Conservation (phyloP, 2,888 invertebrate species). For the Andrena haemorrhoa region DNA sequence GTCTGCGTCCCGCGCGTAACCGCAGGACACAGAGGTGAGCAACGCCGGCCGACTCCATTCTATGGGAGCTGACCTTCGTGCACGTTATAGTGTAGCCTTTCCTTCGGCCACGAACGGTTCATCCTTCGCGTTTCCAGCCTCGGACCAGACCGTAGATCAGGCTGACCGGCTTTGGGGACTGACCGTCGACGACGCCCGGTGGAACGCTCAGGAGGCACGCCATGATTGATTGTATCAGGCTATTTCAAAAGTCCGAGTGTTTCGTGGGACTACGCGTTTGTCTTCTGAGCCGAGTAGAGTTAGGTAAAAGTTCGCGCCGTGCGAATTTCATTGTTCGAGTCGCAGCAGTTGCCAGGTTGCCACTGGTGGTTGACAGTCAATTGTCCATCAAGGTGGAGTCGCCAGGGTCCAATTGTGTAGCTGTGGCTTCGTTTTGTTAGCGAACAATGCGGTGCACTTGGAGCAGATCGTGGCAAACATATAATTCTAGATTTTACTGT, state of each 20-base stretch:
- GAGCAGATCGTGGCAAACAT: too few species aligned
- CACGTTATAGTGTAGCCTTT: slow-evolving; percentile 58
- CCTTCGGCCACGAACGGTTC: slow-evolving; percentile 50
- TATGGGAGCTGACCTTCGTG: slow-evolving; percentile 66
- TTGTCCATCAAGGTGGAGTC: too few species aligned
- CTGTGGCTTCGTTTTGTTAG: too few species aligned
- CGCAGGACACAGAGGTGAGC: slow-evolving; percentile 58
- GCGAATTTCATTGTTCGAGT: too few species aligned
- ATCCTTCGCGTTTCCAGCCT: slow-evolving; percentile 61
- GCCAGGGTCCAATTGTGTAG: too few species aligned
- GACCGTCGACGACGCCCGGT: slow-evolving; percentile 28
- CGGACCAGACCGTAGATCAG: slow-evolving; percentile 58
- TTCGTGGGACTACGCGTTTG: too few species aligned
- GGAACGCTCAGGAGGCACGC: background rate
- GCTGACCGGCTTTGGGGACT: slow-evolving; percentile 21
- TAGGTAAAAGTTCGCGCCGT: too few species aligned
- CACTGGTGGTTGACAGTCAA: too few species aligned
- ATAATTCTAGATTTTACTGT: too few species aligned
- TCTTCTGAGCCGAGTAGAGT: too few species aligned
- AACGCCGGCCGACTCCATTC: slow-evolving; percentile 58
- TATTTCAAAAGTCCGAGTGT: background rate
- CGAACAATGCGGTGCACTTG: too few species aligned
- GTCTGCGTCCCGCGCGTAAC: slow-evolving; percentile 58
- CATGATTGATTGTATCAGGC: background rate
- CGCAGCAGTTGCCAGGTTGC: too few species aligned